Evolutionary conservation across 2,888 invertebrate species (phyloP).

Genomic region (Hyposoter didymator): DNA sequence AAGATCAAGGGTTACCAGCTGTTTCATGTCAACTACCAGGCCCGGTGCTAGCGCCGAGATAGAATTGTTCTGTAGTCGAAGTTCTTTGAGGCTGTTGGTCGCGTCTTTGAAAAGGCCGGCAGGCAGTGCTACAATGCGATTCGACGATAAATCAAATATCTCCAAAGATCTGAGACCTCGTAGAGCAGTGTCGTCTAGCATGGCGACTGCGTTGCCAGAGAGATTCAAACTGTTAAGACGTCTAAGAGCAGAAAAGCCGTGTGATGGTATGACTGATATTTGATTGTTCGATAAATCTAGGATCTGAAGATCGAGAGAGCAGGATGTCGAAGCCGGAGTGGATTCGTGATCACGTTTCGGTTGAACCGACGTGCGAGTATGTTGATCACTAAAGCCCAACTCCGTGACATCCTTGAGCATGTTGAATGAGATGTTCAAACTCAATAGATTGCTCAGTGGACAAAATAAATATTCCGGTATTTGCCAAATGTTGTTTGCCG

Average conservation of each 20-base stretch:
- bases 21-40: conserved; percentile 93
- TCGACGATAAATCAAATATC: conserved; percentile 95
- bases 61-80: conserved; percentile 96
- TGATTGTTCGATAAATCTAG: conserved; percentile 94
- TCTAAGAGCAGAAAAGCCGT: conserved; percentile 92
- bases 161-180: conserved; percentile 92
- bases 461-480: conserved; percentile 95
- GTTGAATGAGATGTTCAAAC: conserved; percentile 94
- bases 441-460: conserved; percentile 91
- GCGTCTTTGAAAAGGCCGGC: conserved; percentile 93
- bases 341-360: conserved; percentile 72
- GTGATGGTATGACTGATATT: conserved; percentile 92
- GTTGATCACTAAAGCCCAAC: conserved; percentile 92
- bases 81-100: conserved; percentile 92
- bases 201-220: conserved; percentile 95
- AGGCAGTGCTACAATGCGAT: conserved; percentile 95
- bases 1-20: conserved; percentile 93
- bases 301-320: conserved; percentile 92
- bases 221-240: conserved; percentile 92
- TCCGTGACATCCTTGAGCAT: conserved; percentile 95
- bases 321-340: conserved; percentile 83
- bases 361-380: conserved; percentile 84
- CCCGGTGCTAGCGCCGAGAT: conserved; percentile 94
- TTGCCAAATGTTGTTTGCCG: conserved; percentile 95
- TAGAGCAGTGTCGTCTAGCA: conserved; percentile 94